phyloP scores from a whole-genome alignment of 2,888 invertebrate species.

The Nephrotoma flavescens region DNA sequence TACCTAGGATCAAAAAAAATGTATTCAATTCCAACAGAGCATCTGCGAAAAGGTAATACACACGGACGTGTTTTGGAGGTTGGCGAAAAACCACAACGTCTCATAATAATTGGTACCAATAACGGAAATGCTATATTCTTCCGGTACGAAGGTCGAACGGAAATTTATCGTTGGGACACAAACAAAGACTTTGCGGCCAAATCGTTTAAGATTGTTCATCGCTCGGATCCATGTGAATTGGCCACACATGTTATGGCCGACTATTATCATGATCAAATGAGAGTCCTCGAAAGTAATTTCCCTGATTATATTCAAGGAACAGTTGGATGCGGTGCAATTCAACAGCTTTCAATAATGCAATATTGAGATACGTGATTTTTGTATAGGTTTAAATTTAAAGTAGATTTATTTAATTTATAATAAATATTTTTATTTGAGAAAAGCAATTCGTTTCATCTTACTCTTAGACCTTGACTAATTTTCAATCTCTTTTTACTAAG shows the following conservation, averaged over 20 bases:
- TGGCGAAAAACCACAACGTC: slow-evolving; percentile 40
- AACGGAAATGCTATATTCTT: slow-evolving; percentile 43
- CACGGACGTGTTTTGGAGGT: slow-evolving; percentile 37
- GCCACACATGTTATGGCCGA: slow-evolving; percentile 45
- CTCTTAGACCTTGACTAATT: too few species aligned
- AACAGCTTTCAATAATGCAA: slow-evolving; percentile 32
- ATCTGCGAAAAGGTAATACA: slow-evolving; percentile 41
- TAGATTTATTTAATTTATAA: background rate
- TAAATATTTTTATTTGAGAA: background rate
- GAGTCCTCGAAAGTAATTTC: slow-evolving; percentile 47
- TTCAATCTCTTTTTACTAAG: too few species aligned
- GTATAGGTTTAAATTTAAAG: background rate
- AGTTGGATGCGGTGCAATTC: slow-evolving; percentile 44
- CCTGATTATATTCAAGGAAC: slow-evolving; percentile 45
- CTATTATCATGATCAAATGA: slow-evolving; percentile 38
- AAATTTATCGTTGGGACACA: slow-evolving; percentile 44
- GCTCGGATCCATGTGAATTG: slow-evolving; percentile 36
- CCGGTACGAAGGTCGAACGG: slow-evolving; percentile 40
- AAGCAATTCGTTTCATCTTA: too few species aligned
- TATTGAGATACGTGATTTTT: background rate
- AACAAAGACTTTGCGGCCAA: slow-evolving; percentile 29
- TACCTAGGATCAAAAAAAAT: slow-evolving; percentile 47
- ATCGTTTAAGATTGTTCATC: slow-evolving; percentile 39
- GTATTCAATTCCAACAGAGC: slow-evolving; percentile 47
- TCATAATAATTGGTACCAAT: slow-evolving; percentile 47